These are phyloP conservation scores for Aphyosemion australe DNA, from an alignment of 2,113 vertebrate genomes.

Conservation along the genomic window DNA sequence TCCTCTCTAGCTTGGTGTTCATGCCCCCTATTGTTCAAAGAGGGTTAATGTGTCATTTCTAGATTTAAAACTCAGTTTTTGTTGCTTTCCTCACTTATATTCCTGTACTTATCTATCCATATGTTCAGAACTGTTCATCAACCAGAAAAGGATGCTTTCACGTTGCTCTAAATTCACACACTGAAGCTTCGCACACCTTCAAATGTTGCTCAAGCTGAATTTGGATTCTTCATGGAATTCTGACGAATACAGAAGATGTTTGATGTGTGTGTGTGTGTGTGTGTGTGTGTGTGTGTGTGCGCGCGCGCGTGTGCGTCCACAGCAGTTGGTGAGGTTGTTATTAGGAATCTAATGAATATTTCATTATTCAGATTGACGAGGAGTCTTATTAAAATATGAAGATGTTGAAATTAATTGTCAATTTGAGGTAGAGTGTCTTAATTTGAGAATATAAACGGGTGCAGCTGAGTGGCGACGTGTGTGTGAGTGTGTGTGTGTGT, in stretches of 20 bases:
- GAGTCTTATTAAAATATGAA: slow-evolving; percentile 87
- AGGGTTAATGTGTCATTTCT: slow-evolving; percentile 37
- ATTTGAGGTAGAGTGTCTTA: slow-evolving; percentile 85
- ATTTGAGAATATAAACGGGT: slow-evolving; percentile 83
- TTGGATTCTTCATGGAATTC: slow-evolving; percentile 28
- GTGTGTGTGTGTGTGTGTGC: slow-evolving; percentile 19
- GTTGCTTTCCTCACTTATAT: neutral
- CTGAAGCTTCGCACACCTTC: slow-evolving; percentile 13
- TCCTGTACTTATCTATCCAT: slow-evolving; percentile 7
- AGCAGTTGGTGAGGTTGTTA: slow-evolving; percentile 61
- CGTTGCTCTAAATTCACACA: slow-evolving; percentile 1
- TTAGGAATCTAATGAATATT: slow-evolving; percentile 85
- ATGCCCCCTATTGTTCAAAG: slow-evolving; percentile 74
- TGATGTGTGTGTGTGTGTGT: slow-evolving; percentile 22
- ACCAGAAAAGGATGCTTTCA: neutral
- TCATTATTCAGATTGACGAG: slow-evolving; percentile 84
- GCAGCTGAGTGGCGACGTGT: slow-evolving; percentile 54
- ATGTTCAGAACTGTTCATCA: neutral
- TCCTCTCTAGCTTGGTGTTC: slow-evolving; percentile 47
- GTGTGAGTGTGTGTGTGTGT: slow-evolving; percentile 29
- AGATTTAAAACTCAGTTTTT: slow-evolving; percentile 12
- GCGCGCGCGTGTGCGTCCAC: slow-evolving; percentile 21
- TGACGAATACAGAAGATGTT: slow-evolving; percentile 34
- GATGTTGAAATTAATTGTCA: slow-evolving; percentile 89
- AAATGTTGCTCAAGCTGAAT: slow-evolving; percentile 10